Evolutionary conservation across 2,888 invertebrate genomes (phyloP).

Genomic region (Pimpla rufipes): DNA sequence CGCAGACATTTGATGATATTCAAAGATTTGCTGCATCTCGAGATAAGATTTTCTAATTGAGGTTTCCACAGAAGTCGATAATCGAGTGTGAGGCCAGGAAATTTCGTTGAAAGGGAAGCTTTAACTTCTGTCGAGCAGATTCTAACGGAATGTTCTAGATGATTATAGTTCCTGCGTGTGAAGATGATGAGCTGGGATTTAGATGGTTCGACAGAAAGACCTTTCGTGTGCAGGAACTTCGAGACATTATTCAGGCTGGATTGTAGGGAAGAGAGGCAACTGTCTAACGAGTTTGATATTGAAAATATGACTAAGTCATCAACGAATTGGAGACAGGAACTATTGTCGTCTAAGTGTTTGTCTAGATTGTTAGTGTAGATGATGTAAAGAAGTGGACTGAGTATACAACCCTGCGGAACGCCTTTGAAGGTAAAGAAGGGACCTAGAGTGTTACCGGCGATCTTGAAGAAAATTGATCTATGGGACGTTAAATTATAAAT

Average conservation of each 20-base stretch:
- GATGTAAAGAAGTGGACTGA: too few relatives aligned
- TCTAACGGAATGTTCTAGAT: background rate
- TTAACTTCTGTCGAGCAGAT: background rate
- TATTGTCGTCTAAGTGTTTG: too few relatives aligned
- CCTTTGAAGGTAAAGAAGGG: too few relatives aligned
- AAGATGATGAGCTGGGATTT: constrained; percentile 38
- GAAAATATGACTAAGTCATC: constrained; percentile 23
- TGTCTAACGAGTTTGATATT: background rate
- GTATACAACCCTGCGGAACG: too few relatives aligned
- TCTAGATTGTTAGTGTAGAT: constrained; percentile 37
- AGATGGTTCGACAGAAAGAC: constrained; percentile 25
- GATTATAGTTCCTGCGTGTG: background rate
- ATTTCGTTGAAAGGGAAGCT: background rate
- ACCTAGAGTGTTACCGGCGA: constrained; percentile 4
- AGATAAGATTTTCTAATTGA: background rate
- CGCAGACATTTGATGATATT: constrained; percentile 13
- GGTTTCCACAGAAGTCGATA: background rate
- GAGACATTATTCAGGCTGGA: background rate
- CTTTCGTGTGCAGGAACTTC: too few relatives aligned
- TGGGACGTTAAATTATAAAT: background rate
- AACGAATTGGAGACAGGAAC: constrained; percentile 36
- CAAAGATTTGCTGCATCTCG: background rate
- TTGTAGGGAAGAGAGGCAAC: background rate
- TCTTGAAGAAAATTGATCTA: constrained; percentile 23
- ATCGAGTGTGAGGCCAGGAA: constrained; percentile 1